Conservation (phyloP, 2,797 vertebrate species). For the Pipistrellus pygmaeus region DNA sequence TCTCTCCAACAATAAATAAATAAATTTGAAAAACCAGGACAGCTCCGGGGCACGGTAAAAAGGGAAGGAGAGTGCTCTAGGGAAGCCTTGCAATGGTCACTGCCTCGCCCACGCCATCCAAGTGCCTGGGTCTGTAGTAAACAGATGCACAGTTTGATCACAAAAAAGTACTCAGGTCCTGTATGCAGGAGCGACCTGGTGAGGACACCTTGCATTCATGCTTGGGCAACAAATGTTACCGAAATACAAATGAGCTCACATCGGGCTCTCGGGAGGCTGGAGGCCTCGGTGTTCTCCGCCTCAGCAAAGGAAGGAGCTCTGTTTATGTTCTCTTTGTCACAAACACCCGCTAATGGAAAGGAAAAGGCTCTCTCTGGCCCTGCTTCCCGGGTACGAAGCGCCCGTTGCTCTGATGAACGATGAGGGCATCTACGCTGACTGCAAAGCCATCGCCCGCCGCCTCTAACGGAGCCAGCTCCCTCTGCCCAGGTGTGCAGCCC, state of each 20-base stretch:
- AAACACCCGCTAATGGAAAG: slow-evolving; percentile 47
- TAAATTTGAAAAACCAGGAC: too few species aligned
- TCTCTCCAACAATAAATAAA: slow-evolving; percentile 38
- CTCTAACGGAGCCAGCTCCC: slow-evolving; percentile 68
- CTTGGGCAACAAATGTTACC: slow-evolving; percentile 66
- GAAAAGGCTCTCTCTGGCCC: slow-evolving; percentile 64
- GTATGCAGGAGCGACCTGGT: background rate
- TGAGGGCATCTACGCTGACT: slow-evolving; percentile 46
- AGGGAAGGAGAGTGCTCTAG: slow-evolving; percentile 24
- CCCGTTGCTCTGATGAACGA: slow-evolving; percentile 79
- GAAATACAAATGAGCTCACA: slow-evolving; percentile 67
- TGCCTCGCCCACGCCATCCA: slow-evolving; percentile 40
- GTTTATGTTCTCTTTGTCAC: slow-evolving; percentile 55
- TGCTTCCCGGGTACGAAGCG: slow-evolving; percentile 59
- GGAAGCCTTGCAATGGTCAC: slow-evolving; percentile 37
- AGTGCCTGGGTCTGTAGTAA: slow-evolving; percentile 66
- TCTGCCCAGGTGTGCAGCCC: slow-evolving; percentile 73
- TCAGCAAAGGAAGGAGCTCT: slow-evolving; percentile 52
- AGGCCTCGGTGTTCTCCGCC: background rate
- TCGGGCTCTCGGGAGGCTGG: background rate
- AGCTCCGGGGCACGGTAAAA: background rate
- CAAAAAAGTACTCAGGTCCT: background rate
- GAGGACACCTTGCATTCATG: slow-evolving; percentile 33
- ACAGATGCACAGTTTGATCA: background rate
- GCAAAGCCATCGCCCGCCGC: slow-evolving; percentile 6